phyloP scores from a whole-genome alignment of 2,113 vertebrate species.

The Urocolius indicus region DNA sequence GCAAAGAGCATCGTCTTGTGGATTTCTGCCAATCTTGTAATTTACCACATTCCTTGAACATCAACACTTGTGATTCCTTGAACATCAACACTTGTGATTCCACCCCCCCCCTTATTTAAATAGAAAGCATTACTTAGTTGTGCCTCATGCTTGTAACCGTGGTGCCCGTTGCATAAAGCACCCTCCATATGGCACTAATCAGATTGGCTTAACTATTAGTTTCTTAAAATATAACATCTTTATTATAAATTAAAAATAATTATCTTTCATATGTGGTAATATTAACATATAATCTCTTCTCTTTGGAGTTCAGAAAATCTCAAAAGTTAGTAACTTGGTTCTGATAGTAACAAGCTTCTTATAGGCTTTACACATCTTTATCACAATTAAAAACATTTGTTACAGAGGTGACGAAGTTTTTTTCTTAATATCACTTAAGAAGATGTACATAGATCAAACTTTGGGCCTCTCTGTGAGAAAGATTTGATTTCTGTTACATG shows the following conservation, averaged over 20 bases:
- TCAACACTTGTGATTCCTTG: not conserved
- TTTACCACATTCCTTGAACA: constrained; percentile 31
- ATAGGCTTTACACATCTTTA: not conserved
- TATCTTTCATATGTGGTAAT: constrained; percentile 31
- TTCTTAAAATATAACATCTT: constrained; percentile 74
- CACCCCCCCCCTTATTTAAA: constrained; percentile 22
- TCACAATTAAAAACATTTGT: constrained; percentile 9
- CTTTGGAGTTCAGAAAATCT: constrained; percentile 37
- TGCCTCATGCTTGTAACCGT: constrained; percentile 24
- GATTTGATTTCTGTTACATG: not conserved
- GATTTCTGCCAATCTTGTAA: not conserved
- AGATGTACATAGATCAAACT: not conserved
- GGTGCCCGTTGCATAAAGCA: constrained; percentile 48
- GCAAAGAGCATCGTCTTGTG: not conserved
- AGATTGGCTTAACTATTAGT: constrained; percentile 66
- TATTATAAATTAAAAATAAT: constrained; percentile 29
- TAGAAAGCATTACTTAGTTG: constrained; percentile 47
- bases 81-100: not conserved
- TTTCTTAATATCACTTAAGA: not conserved
- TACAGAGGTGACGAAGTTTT: not conserved
- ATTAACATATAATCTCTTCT: constrained; percentile 42
- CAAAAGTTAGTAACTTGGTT: constrained; percentile 34
- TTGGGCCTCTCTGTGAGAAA: not conserved
- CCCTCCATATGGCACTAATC: constrained; percentile 75
- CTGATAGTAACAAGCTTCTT: too few species aligned